Percentiles rank a stretch among this genome's conserved stretches.
phyloP scores from a whole-genome alignment of 1,140 invertebrate genomes.

The Pogonus chalceus region DNA sequence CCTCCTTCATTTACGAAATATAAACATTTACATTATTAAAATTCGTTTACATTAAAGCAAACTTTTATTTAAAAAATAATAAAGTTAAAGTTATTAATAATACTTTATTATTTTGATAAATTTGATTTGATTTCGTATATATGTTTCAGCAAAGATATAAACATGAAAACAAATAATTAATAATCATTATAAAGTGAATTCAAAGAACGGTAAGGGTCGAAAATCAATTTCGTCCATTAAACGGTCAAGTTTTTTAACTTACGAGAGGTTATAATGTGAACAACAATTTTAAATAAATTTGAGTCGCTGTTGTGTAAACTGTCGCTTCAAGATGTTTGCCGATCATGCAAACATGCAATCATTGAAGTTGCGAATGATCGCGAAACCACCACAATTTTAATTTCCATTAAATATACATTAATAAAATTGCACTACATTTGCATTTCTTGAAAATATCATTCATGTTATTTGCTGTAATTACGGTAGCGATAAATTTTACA shows the following conservation, averaged over 20 bases:
- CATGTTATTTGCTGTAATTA: too few relatives aligned
- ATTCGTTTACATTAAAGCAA: too few relatives aligned
- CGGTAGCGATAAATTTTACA: too few relatives aligned
- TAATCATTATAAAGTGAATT: not conserved
- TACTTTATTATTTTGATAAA: too few relatives aligned
- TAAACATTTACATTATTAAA: too few relatives aligned
- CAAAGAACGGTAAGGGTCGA: not conserved
- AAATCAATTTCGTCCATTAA: conserved; percentile 1
- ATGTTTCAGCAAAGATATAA: too few relatives aligned
- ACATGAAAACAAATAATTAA: conserved; percentile 2
- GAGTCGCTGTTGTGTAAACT: not conserved
- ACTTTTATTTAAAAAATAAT: too few relatives aligned
- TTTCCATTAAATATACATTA: conserved; percentile 6
- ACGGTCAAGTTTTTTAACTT: not conserved
- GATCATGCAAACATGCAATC: conserved; percentile 6
- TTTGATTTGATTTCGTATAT: too few relatives aligned
- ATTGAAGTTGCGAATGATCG: not conserved
- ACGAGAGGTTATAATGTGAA: conserved; percentile 1
- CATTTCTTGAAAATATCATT: conserved; percentile 6
- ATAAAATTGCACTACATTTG: conserved; percentile 7
- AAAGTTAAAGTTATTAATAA: too few relatives aligned
- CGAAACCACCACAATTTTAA: not conserved
- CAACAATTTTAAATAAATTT: conserved; percentile 5
- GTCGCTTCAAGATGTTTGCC: not conserved
- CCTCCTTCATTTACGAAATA: too few relatives aligned